Evolutionary conservation across 2,113 vertebrate genomes (phyloP).

Genomic region (Nannospalax galili): DNA sequence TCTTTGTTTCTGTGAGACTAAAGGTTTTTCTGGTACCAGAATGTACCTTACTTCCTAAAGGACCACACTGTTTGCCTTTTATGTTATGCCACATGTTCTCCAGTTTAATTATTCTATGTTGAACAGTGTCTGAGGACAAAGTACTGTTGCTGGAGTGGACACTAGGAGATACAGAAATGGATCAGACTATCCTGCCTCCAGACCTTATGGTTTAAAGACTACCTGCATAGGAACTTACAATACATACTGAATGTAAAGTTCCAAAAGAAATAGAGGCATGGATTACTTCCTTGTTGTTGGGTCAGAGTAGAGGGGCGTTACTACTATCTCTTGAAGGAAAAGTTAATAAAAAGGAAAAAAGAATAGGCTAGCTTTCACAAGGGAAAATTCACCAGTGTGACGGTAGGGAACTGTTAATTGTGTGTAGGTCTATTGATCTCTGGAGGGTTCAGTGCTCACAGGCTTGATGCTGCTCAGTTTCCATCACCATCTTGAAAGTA

Average conservation of each 20-base stretch:
- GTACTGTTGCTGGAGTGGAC: background rate
- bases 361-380: background rate
- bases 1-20: constrained; percentile 24
- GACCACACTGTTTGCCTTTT: constrained; percentile 14
- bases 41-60: background rate
- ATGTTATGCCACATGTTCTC: background rate
- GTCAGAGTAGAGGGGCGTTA: background rate
- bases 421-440: background rate
- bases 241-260: background rate
- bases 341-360: constrained; percentile 13
- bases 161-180: constrained; percentile 7
- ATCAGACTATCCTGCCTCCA: background rate
- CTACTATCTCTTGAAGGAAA: constrained; percentile 21
- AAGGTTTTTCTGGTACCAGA: background rate
- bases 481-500: background rate
- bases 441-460: background rate
- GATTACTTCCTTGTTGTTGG: background rate
- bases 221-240: background rate
- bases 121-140: background rate
- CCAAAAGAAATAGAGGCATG: background rate
- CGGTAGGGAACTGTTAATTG: background rate
- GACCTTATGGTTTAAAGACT: background rate
- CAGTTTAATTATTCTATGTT: background rate
- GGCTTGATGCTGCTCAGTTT: background rate
- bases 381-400: background rate